These are phyloP conservation scores for Calliphora vicina DNA, from an alignment of 1,140 invertebrate genomes.

Conservation along the genomic window DNA sequence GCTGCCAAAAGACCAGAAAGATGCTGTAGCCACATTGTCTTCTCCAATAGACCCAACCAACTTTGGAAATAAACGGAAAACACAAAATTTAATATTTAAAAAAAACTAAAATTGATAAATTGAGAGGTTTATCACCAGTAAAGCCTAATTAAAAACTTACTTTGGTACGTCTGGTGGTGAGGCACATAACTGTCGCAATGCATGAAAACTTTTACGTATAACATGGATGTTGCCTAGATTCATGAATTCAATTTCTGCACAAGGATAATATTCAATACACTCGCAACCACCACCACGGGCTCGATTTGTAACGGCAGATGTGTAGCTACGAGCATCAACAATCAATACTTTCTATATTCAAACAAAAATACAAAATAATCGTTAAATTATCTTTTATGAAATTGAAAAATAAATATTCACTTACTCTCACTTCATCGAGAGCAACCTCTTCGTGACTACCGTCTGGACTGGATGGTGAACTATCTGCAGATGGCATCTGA, in stretches of 20 bases:
- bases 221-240: constrained; percentile 96
- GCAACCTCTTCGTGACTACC: constrained; percentile 58
- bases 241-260: constrained; percentile 96
- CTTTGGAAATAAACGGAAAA: constrained; percentile 66
- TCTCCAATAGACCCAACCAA: constrained; percentile 87
- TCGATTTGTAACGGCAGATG: constrained; percentile 93
- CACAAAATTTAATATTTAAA: constrained; percentile 21
- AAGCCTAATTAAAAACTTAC: too few species aligned
- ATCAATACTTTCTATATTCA: constrained; percentile 85
- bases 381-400: neutral
- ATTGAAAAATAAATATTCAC: neutral
- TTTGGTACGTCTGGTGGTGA: constrained; percentile 79
- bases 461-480: constrained; percentile 54
- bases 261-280: constrained; percentile 93
- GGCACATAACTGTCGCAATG: constrained; percentile 77
- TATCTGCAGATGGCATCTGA: constrained; percentile 49
- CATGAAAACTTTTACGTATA: constrained; percentile 86
- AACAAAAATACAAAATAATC: constrained; percentile 38
- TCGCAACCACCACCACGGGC: constrained; percentile 96
- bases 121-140: too few species aligned
- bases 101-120: too few species aligned
- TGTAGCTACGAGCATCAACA: constrained; percentile 93
- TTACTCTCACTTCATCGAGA: constrained; percentile 55
- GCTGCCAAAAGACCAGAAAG: constrained; percentile 84
- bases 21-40: constrained; percentile 90